A percentile compares a stretch with the other conserved stretches of the same genome.
phyloP scores from a whole-genome alignment of 1,140 invertebrate genomes.

The Daktulosphaira vitifoliae region DNA sequence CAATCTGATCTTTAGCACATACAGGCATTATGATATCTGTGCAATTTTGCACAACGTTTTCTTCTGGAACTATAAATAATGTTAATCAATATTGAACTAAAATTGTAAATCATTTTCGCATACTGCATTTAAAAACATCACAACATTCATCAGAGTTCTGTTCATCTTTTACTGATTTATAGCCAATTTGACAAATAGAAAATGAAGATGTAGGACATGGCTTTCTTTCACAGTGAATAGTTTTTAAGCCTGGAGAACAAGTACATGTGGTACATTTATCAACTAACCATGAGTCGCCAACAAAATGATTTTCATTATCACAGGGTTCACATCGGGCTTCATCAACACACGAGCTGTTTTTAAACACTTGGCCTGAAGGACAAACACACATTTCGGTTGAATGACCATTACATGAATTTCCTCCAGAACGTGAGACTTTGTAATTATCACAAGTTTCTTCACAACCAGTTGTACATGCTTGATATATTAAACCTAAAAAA shows the following conservation, averaged over 20 bases:
- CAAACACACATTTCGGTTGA: conserved; percentile 74
- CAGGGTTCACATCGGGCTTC: conserved; percentile 54
- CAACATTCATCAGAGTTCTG: conserved; percentile 56
- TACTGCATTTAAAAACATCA: conserved; percentile 57
- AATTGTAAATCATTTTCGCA: conserved; percentile 37
- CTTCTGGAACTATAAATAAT: conserved; percentile 33
- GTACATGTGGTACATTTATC: conserved; percentile 67
- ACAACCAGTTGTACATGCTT: conserved; percentile 57
- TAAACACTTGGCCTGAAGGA: conserved; percentile 53
- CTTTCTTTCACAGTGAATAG: conserved; percentile 50
- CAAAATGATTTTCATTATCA: conserved; percentile 54
- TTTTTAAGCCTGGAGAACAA: conserved; percentile 47
- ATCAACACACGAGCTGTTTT: conserved; percentile 52
- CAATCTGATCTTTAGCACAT: conserved; percentile 12
- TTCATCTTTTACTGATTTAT: conserved; percentile 46
- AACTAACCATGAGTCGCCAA: conserved; percentile 50
- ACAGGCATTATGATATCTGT: conserved; percentile 4
- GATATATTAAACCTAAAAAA: conserved; percentile 52
- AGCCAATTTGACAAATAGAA: conserved; percentile 52
- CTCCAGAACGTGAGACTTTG: conserved; percentile 45
- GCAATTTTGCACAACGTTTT: conserved; percentile 9
- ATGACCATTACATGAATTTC: conserved; percentile 47
- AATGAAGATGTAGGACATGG: conserved; percentile 49
- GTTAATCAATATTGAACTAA: not conserved
- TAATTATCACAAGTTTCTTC: conserved; percentile 61